Percentiles rank a stretch among this genome's conserved stretches.
Conservation (phyloP, 2,888 invertebrate species). For the Phasia obesa region DNA sequence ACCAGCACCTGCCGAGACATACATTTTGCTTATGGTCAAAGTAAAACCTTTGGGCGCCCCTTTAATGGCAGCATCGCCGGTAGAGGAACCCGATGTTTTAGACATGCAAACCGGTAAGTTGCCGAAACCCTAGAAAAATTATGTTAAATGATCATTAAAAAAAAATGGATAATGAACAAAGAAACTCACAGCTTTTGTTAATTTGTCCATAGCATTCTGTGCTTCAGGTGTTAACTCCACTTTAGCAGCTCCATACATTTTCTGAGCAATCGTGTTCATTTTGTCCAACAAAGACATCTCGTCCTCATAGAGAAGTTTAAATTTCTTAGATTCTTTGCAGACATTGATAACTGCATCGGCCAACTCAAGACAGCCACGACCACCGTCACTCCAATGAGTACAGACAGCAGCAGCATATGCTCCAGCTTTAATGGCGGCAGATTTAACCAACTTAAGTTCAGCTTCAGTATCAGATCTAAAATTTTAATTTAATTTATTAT, state of each 20-base stretch:
- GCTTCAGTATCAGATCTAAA: slow-evolving; percentile 91
- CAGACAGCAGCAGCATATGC: slow-evolving; percentile 94
- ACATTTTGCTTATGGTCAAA: slow-evolving; percentile 92
- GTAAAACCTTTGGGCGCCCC: slow-evolving; percentile 96
- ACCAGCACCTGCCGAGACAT: slow-evolving; percentile 96
- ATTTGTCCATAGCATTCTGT: slow-evolving; percentile 86
- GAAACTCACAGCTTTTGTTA: slow-evolving; percentile 87
- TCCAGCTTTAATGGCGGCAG: slow-evolving; percentile 89
- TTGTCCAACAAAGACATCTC: slow-evolving; percentile 91
- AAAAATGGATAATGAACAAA: background rate
- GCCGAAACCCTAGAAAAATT: slow-evolving; percentile 92
- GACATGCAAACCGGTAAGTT: slow-evolving; percentile 98
- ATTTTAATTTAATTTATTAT: slow-evolving; percentile 42
- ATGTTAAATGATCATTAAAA: slow-evolving; percentile 56
- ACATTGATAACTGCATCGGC: slow-evolving; percentile 94
- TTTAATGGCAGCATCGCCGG: slow-evolving; percentile 94
- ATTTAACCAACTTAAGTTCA: slow-evolving; percentile 91
- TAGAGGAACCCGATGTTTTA: slow-evolving; percentile 96
- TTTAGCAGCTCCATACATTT: slow-evolving; percentile 98
- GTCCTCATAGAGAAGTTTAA: slow-evolving; percentile 88
- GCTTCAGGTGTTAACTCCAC: slow-evolving; percentile 90
- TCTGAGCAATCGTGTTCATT: slow-evolving; percentile 92
- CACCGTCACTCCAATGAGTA: slow-evolving; percentile 95
- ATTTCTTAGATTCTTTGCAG: slow-evolving; percentile 85
- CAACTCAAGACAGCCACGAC: slow-evolving; percentile 91